Base-by-base conservation (phyloP, 30 jellyfish, hydroid and myxozoan genomes). In the Chironex yamaguchii region DNA sequence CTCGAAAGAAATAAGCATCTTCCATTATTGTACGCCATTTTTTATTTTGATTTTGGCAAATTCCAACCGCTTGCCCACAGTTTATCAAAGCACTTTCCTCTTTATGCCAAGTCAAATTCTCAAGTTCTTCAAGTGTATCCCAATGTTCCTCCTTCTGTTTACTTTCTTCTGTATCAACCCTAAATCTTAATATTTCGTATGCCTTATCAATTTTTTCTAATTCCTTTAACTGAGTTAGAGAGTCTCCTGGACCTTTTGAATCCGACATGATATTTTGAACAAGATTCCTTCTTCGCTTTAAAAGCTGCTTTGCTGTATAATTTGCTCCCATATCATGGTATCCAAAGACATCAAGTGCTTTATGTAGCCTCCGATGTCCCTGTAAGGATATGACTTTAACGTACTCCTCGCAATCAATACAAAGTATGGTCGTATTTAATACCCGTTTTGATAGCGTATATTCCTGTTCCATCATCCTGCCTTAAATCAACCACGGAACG, bases 41-140 rank as follows among this genome's bases (percentile, higher is more conserved):
- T 17, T 53, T 53, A 72, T 85, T 85, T 9, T 29, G 63, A 23
- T 30, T 21, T 1, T 85, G 95, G 81, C 89, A 72, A 21, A 85
- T 51, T 2, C 95, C 95, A 72, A 85, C 62, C 27, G 95, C 68
- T 32, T 68, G 89, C 35, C 95, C 95, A 85, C 66, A 54, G 49
- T 29, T 53, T 31, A 85, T 69, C 54, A 25, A 62, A 29, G 36
- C 74, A 0, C 77, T 30, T 14, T 0, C 22, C 0, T 87, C 90
- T 0, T 79, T 51, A 34, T 25, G 36, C 0, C 12, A 13, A 50
- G 25, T 13, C 52, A 9, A 31, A 33, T n/a, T 33, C 23, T 22
- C 21, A 34, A 20, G 14, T 14, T 42, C 12, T 0, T 13, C 3
- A n/a, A 24, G 24, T 1, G 27, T n/a, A 49, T 14, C 23, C 27